Evolutionary conservation across 2,113 vertebrate species (phyloP), one percentile per base, ranked within the genome.

Genomic region (Sakesphorus luctuosus): DNA sequence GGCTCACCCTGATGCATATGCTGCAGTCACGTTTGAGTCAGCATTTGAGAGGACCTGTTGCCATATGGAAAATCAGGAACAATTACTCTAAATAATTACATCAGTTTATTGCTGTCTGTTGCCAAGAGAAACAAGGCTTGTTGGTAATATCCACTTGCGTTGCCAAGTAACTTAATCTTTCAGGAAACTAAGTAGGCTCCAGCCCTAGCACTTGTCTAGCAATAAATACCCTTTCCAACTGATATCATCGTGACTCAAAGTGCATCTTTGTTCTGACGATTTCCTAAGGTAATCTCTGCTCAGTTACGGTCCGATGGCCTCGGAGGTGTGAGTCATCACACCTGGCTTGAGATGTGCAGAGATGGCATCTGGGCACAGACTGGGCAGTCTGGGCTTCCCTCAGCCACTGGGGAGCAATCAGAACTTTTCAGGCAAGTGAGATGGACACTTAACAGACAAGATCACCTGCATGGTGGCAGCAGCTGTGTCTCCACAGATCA

Each of bases 51-150:
- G 49, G 47, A 73, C 84, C 74, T 69, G 59, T 43, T 91, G 81
- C 89, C 55, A 35, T 35, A 58, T 58, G 76, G 94, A 92, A 92
- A 97, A 84, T 43, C 65, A 59, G 65, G 80, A 74, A 84, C 76
- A 86, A 94, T 90, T 84, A 56, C 66, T 94, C 62, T 72, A 84
- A 97, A 95, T 92, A 94, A 90, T 95, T 77, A 91, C 79, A 90
- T 87, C 92, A 80, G 71, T 82, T 94, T 79, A 89, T 68, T 85
- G 67, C 76, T 84, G 50, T 62, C 78, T 79, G 96, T 91, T 94
- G 96, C 95, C 96, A 97, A 72, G 94, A 94, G 89, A 94, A 97
- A 95, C 91, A 77, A 68, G 76, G 12, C 68, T 49, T 77, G 79
- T 73, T 94, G 91, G 62, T 80, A 94, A 94, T 50, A 94, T 18